Conservation (phyloP, 1,140 invertebrate species). For the Bradynema listronoti region DNA sequence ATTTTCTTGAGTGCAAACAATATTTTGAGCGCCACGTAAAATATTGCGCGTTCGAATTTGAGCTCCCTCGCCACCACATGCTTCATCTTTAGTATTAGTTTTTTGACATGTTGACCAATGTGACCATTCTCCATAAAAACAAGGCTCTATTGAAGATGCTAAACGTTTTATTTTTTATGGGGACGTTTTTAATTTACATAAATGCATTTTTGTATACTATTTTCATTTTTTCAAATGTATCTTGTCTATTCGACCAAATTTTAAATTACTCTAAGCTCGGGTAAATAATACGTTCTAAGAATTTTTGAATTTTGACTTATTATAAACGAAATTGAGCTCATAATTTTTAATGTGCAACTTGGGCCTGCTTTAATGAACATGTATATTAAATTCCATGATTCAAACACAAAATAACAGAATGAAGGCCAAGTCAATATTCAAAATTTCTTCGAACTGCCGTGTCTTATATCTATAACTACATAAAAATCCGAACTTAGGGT, state of each 20-base stretch:
- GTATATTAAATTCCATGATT: too few species aligned
- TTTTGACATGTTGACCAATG: constrained; percentile 35
- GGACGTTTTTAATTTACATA: neutral
- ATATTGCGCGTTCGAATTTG: constrained; percentile 29
- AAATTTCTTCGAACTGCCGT: too few species aligned
- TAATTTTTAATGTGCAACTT: too few species aligned
- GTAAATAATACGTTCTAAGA: too few species aligned
- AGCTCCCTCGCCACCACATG: constrained; percentile 29
- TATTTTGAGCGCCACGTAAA: constrained; percentile 18
- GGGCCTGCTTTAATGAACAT: too few species aligned
- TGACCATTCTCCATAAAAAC: constrained; percentile 24
- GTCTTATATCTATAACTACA: too few species aligned
- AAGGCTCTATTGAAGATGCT: constrained; percentile 38
- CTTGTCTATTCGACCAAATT: neutral
- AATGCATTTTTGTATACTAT: constrained; percentile 3
- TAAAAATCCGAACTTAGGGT: too few species aligned
- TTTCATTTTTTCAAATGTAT: neutral
- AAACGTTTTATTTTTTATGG: constrained; percentile 13
- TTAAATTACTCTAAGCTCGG: too few species aligned
- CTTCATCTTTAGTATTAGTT: constrained; percentile 23
- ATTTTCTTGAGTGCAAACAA: constrained; percentile 28
- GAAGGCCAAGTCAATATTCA: too few species aligned
- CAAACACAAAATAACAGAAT: too few species aligned
- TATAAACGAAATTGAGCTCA: too few species aligned
- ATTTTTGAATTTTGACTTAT: too few species aligned